These are phyloP conservation scores for Papilio aristodemus DNA, from an alignment of 1,140 invertebrate genomes.

Conservation along the genomic window DNA sequence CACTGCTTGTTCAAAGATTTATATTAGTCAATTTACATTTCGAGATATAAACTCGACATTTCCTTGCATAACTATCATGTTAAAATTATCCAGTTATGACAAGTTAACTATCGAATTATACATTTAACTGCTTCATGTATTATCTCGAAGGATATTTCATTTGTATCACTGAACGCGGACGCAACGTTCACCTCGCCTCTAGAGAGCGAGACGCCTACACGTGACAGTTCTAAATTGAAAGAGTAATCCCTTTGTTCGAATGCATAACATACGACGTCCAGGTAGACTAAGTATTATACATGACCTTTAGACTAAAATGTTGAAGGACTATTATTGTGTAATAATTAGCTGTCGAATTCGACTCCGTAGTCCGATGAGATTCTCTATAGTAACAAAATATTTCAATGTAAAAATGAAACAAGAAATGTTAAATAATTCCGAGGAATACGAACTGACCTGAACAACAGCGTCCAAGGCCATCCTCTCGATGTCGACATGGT, in stretches of 20 bases:
- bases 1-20: neutral
- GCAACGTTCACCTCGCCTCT: neutral
- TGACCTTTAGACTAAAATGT: no score
- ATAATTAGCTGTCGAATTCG: no score
- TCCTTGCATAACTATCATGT: neutral
- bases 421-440: neutral
- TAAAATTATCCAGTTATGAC: conserved; percentile 2
- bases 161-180: neutral
- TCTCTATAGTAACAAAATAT: no score
- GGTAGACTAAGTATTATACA: no score
- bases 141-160: neutral
- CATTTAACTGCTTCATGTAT: neutral
- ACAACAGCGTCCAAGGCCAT: conserved; percentile 68
- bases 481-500: conserved; percentile 73
- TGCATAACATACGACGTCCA: no score
- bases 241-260: neutral
- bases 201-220: neutral
- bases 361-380: no score
- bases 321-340: no score
- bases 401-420: no score
- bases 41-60: neutral
- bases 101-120: conserved; percentile 12
- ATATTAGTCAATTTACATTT: conserved; percentile 7
- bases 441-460: conserved; percentile 56
- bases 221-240: neutral